Evolutionary conservation across 2,797 vertebrate species (phyloP).

Genomic region (Gymnocypris eckloni): DNA sequence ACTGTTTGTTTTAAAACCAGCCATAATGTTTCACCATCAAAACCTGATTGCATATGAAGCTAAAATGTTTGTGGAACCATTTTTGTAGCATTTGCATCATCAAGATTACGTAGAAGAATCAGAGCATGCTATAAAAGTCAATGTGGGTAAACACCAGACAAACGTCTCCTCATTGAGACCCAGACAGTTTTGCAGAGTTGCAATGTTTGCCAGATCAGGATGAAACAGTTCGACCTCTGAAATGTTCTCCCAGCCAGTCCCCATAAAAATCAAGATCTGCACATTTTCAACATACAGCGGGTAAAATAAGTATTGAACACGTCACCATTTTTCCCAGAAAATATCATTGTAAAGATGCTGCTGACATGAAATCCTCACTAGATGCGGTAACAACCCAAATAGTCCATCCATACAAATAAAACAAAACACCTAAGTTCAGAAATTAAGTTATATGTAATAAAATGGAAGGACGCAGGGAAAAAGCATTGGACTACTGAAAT

Average conservation of each 20-base stretch:
- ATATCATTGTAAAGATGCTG: too few relatives aligned
- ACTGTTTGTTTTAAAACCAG: constrained; percentile 42
- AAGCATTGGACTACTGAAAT: too few relatives aligned
- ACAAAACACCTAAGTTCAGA: too few relatives aligned
- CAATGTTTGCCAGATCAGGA: constrained; percentile 18
- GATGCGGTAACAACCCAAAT: too few relatives aligned
- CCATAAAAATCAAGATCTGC: constrained; percentile 17
- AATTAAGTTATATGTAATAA: too few relatives aligned
- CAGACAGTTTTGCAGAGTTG: constrained; percentile 12
- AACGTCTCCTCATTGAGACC: neutral
- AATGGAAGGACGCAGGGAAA: too few relatives aligned
- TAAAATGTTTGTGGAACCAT: constrained; percentile 1
- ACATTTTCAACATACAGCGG: too few relatives aligned
- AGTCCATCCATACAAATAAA: too few relatives aligned
- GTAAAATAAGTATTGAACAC: too few relatives aligned
- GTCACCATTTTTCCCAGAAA: too few relatives aligned
- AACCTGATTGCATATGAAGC: constrained; percentile 1
- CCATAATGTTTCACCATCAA: constrained; percentile 44
- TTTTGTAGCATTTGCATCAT: constrained; percentile 39
- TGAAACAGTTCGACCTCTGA: constrained; percentile 15
- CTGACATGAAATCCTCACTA: too few relatives aligned
- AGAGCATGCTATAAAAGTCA: neutral
- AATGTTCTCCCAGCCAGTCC: neutral
- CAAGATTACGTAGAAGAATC: neutral
- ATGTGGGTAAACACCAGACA: constrained; percentile 6